phyloP scores from a whole-genome alignment of 1,140 invertebrate genomes.

The Hyles vespertilio region DNA sequence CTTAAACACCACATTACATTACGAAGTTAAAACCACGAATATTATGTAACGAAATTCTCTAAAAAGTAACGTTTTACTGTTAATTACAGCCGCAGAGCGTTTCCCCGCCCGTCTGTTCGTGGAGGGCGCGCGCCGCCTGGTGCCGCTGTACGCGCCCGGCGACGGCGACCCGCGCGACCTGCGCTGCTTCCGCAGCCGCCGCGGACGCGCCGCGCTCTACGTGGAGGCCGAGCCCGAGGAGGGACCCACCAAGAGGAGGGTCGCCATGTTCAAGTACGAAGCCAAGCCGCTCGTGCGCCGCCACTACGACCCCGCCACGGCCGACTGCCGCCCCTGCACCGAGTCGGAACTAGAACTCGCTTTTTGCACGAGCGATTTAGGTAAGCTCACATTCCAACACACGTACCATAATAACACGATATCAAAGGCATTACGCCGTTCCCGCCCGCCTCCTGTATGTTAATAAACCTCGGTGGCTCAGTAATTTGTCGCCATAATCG shows the following conservation, averaged over 20 bases:
- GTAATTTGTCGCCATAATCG: slow-evolving; percentile 61
- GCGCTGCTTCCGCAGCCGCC: slow-evolving; percentile 82
- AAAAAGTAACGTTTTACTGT: background rate
- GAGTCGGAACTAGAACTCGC: slow-evolving; percentile 84
- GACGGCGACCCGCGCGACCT: slow-evolving; percentile 78
- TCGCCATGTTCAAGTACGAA: slow-evolving; percentile 82
- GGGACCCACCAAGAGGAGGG: slow-evolving; percentile 60
- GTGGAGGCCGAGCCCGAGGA: slow-evolving; percentile 78
- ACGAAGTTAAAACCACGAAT: no score
- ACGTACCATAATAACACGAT: no score
- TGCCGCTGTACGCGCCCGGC: slow-evolving; percentile 79
- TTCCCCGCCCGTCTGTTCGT: slow-evolving; percentile 82
- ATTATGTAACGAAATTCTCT: background rate
- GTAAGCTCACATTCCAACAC: slow-evolving; percentile 61
- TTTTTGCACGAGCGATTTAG: slow-evolving; percentile 88
- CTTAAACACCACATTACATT: no score
- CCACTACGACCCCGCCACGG: slow-evolving; percentile 77
- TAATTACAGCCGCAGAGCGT: slow-evolving; percentile 41
- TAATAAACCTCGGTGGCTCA: slow-evolving; percentile 48
- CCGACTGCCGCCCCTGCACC: slow-evolving; percentile 87
- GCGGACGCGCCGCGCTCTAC: slow-evolving; percentile 83
- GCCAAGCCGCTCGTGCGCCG: slow-evolving; percentile 75
- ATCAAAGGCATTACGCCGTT: background rate
- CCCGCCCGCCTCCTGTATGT: slow-evolving; percentile 26
- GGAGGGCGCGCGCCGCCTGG: slow-evolving; percentile 80